These are phyloP conservation scores for Sinocyclocheilus rhinocerous DNA, from an alignment of 2,113 vertebrate genomes.

Conservation along the genomic window DNA sequence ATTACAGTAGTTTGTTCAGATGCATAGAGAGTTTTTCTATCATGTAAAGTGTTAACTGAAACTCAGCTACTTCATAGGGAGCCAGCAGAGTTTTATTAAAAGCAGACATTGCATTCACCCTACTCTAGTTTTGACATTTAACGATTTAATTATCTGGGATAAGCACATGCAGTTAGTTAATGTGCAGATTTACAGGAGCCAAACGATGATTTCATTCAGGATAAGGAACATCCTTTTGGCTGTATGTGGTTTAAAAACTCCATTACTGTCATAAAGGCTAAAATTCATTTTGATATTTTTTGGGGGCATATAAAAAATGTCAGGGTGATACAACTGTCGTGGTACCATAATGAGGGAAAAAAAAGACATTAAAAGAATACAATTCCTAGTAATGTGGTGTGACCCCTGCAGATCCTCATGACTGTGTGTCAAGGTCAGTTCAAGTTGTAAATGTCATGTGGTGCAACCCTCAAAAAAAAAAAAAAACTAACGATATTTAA, in stretches of 20 bases:
- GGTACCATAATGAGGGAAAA: not conserved
- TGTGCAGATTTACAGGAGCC: constrained; percentile 2
- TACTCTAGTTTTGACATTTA: constrained; percentile 32
- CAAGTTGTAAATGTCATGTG: not conserved
- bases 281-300: not conserved
- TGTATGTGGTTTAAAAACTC: not conserved
- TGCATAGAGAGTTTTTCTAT: not conserved
- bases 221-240: not conserved
- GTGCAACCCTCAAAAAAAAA: not conserved
- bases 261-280: not conserved
- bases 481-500: not conserved
- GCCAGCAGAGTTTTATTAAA: constrained; percentile 27
- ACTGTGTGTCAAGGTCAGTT: not conserved
- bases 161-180: constrained; percentile 37
- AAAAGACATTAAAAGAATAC: not conserved
- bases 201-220: not conserved
- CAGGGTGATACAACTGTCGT: not conserved
- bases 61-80: constrained; percentile 3
- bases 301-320: not conserved
- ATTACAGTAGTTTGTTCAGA: not conserved
- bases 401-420: not conserved
- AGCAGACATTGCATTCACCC: constrained; percentile 49
- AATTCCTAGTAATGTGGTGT: not conserved
- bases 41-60: not conserved
- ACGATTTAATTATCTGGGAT: constrained; percentile 42